phyloP scores from a whole-genome alignment of 2,888 invertebrate species.

The Barypeithes pellucidus region DNA sequence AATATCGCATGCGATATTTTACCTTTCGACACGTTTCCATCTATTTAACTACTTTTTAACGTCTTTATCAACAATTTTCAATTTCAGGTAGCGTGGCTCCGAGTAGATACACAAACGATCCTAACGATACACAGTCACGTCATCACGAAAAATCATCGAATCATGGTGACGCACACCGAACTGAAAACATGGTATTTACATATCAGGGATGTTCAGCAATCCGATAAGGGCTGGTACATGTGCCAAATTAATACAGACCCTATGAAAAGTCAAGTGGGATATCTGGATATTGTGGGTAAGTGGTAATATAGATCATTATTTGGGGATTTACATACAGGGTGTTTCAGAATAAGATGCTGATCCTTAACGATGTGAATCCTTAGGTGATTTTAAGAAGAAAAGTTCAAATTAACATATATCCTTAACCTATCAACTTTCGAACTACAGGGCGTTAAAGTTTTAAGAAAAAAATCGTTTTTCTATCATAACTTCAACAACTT shows the following conservation, averaged over 20 bases:
- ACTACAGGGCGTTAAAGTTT: too few relatives aligned
- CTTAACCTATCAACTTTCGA: too few relatives aligned
- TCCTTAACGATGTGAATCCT: too few relatives aligned
- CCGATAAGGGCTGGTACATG: conserved; percentile 94
- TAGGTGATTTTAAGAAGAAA: too few relatives aligned
- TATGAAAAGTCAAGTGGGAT: conserved; percentile 92
- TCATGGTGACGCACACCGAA: conserved; percentile 88
- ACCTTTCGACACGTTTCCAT: conserved; percentile 11
- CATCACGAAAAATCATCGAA: conserved; percentile 90
- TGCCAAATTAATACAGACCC: conserved; percentile 95
- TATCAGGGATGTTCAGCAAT: conserved; percentile 86
- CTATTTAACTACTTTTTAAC: conserved; percentile 10
- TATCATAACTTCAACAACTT: too few relatives aligned
- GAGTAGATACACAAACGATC: conserved; percentile 93
- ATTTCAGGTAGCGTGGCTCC: conserved; percentile 87
- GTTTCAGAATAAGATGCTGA: too few relatives aligned
- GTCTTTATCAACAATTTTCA: conserved; percentile 19
- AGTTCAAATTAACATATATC: too few relatives aligned
- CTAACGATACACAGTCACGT: conserved; percentile 92
- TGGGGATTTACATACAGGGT: too few relatives aligned
- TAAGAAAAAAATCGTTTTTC: too few relatives aligned
- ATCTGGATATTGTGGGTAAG: conserved; percentile 89
- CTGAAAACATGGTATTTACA: conserved; percentile 91
- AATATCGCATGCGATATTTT: conserved; percentile 10
- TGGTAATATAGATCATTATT: conserved; percentile 21